Base-by-base conservation (phyloP, 2,888 invertebrate genomes). In the Drosophila nr. perissopoda region DNA sequence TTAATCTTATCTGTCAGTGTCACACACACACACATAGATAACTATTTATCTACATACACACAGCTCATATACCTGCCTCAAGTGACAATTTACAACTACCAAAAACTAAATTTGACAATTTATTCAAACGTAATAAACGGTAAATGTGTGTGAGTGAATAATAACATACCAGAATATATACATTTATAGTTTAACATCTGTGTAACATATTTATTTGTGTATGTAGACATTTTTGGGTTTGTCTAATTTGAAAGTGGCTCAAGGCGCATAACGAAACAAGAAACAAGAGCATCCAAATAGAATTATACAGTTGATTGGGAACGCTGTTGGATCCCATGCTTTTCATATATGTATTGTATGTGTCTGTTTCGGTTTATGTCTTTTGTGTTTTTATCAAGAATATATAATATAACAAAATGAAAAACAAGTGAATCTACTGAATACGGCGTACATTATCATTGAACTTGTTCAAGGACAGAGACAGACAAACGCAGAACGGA, bases 391-490 rank as follows among this genome's bases (percentile, higher is more conserved):
- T 71, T 76, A 73, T 80, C 56, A 72, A 52, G 64, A 64, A 72
- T 57, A 80, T 71, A 85, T 52, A 72, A 70, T 69, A 60, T 67
- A 68, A 72, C 48, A 64, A 54, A 69, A 70, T 34, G 42, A 72
- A 25, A 76, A 45, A 73, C 78, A 76, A 67, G 25, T 40, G 42
- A 69, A 75, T 53, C 31, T 66, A 57, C 45, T 25, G 45, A 25
- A 45, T 51, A n/a, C 45, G 54, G 27, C 58, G 57, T 53, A 40
- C 59, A 72, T 80, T 68, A 85, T 77, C 90, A 73, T 82, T 87
- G 90, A 87, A 89, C 86, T 89, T 83, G 49, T 64, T 81, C 88
- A 87, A 87, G 86, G 86, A 81, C 90, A 80, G 48, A 52, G 11
- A n/a, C 56, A 54, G 25, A 33, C 8, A 33, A n/a, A 78, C 80